Evolutionary conservation across 2,888 invertebrate species (phyloP).

Genomic region (Arrhopalites spinosus): DNA sequence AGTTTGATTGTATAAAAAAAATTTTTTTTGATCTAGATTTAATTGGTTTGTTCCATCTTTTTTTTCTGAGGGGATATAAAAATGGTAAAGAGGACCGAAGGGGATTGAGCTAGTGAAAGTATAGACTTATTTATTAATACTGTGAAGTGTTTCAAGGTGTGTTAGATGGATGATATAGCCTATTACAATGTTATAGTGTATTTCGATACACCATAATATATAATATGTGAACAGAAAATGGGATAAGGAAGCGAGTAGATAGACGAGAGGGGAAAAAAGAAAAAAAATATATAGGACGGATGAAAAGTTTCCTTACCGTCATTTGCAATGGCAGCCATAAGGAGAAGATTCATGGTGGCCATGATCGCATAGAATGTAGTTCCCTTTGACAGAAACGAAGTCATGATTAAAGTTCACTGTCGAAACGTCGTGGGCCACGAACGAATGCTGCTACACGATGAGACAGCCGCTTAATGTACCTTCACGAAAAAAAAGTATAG

Average conservation of each 20-base stretch:
- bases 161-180: too few relatives aligned
- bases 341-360: slow-evolving; percentile 56
- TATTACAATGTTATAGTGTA: not conserved
- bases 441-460: too few relatives aligned
- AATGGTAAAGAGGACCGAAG: not conserved
- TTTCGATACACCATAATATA: not conserved
- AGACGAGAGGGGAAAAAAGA: not conserved
- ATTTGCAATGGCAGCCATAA: slow-evolving; percentile 56
- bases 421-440: not conserved
- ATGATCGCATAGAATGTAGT: slow-evolving; percentile 55
- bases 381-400: slow-evolving; percentile 52
- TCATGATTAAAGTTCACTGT: slow-evolving; percentile 40
- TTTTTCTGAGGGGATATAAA: too few relatives aligned
- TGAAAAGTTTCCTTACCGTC: slow-evolving; percentile 53
- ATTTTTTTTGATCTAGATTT: not conserved
- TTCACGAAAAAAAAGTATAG: too few relatives aligned
- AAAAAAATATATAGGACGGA: slow-evolving; percentile 3
- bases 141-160: too few relatives aligned
- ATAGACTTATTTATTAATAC: too few relatives aligned
- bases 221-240: not conserved
- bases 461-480: too few relatives aligned
- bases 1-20: not conserved
- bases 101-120: too few relatives aligned
- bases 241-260: too few relatives aligned
- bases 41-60: not conserved